phyloP scores from a whole-genome alignment of 2,888 invertebrate genomes.

The Bruchidius siliquastri region DNA sequence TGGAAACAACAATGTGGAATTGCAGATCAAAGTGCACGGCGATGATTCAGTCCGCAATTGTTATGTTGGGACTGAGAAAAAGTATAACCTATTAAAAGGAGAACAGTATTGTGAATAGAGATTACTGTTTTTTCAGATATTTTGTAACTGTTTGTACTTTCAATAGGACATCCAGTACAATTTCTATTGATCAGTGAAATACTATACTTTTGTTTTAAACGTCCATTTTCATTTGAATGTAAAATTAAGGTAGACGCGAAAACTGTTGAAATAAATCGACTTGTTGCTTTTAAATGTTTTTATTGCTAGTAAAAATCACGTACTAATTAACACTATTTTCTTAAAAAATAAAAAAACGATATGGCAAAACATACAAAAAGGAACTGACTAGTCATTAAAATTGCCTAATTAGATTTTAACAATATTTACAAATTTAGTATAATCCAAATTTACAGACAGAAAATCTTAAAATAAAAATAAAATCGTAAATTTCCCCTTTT shows the following conservation, averaged over 20 bases:
- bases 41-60: not conserved
- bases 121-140: not conserved
- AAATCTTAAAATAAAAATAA: not conserved
- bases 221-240: not conserved
- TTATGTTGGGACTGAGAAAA: not conserved
- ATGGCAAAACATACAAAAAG: not conserved
- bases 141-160: not conserved
- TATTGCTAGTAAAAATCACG: too few species aligned
- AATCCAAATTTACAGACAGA: not conserved
- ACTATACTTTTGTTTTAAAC: not conserved
- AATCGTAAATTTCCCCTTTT: too few species aligned
- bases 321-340: too few species aligned
- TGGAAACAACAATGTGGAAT: too few species aligned
- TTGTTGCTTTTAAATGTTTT: not conserved
- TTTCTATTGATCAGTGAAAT: not conserved
- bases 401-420: not conserved
- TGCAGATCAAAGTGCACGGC: too few species aligned
- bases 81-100: not conserved
- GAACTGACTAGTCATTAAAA: not conserved
- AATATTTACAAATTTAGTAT: too few species aligned
- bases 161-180: not conserved
- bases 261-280: not conserved
- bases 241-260: not conserved
- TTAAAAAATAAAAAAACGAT: not conserved
- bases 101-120: not conserved